Conservation (phyloP, 2,888 invertebrate genomes). For the Noctuana brunneofusca region DNA sequence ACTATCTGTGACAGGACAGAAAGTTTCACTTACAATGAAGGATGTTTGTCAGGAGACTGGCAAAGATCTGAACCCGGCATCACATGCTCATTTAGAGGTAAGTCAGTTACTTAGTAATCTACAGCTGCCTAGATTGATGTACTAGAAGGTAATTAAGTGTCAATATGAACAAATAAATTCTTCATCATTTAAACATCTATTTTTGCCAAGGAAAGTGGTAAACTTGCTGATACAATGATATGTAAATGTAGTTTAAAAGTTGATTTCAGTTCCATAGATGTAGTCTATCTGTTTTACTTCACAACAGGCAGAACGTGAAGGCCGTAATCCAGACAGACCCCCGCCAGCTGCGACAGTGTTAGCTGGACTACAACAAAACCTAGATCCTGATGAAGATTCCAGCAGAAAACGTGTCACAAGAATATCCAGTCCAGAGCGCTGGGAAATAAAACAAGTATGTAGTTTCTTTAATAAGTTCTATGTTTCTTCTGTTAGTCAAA, state of each 20-base stretch:
- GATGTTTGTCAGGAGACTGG: constrained; percentile 98
- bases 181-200: no score
- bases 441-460: constrained; percentile 96
- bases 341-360: constrained; percentile 83
- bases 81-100: constrained; percentile 85
- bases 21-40: constrained; percentile 97
- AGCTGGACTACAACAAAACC: constrained; percentile 77
- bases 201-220: no score
- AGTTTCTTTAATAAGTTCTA: neutral
- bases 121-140: no score
- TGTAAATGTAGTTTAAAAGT: no score
- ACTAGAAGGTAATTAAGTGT: no score
- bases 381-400: constrained; percentile 91
- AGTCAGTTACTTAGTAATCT: constrained; percentile 43
- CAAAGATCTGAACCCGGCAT: constrained; percentile 95
- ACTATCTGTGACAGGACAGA: constrained; percentile 95
- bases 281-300: neutral
- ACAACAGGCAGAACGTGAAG: constrained; percentile 84
- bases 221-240: no score
- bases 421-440: constrained; percentile 97
- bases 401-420: constrained; percentile 93
- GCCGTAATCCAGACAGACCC: constrained; percentile 97
- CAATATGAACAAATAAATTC: no score
- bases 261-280: no score
- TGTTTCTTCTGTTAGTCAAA: no score